phyloP scores from a whole-genome alignment of 2,888 invertebrate genomes.

The Cheiracanthium punctorium region DNA sequence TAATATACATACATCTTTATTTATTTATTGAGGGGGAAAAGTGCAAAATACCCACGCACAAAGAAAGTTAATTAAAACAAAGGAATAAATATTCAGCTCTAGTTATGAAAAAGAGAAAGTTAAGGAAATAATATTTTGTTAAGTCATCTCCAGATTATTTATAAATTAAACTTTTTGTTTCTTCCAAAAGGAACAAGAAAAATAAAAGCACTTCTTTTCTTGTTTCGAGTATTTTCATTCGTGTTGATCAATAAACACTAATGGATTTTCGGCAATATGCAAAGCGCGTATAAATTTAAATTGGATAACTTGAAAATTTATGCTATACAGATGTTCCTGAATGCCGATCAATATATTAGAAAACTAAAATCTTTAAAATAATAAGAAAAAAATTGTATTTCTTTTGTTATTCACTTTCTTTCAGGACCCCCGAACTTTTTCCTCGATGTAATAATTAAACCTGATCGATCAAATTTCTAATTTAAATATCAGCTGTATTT shows the following conservation, averaged over 20 bases:
- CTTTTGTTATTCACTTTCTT: neutral
- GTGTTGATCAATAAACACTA: conserved; percentile 26
- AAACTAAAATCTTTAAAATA: neutral
- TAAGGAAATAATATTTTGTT: neutral
- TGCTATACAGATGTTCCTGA: conserved; percentile 67
- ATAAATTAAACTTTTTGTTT: conserved; percentile 63
- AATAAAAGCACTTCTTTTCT: conserved; percentile 55
- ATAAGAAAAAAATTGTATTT: neutral
- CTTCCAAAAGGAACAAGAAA: no score
- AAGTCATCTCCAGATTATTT: conserved; percentile 34
- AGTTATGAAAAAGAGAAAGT: no score
- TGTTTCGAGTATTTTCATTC: neutral
- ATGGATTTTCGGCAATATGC: conserved; percentile 43
- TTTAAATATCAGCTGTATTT: conserved; percentile 3
- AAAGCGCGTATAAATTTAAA: conserved; percentile 64
- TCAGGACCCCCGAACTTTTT: neutral
- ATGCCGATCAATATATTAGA: conserved; percentile 9
- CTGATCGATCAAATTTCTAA: conserved; percentile 3
- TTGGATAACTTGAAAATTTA: conserved; percentile 64
- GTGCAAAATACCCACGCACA: no score
- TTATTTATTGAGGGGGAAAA: no score
- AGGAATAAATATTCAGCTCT: no score
- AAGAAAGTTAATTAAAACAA: no score
- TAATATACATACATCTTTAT: no score
- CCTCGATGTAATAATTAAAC: neutral